phyloP scores from a whole-genome alignment of 53 echinoderm and acorn worm species.

The Mesocentrotus franciscanus region DNA sequence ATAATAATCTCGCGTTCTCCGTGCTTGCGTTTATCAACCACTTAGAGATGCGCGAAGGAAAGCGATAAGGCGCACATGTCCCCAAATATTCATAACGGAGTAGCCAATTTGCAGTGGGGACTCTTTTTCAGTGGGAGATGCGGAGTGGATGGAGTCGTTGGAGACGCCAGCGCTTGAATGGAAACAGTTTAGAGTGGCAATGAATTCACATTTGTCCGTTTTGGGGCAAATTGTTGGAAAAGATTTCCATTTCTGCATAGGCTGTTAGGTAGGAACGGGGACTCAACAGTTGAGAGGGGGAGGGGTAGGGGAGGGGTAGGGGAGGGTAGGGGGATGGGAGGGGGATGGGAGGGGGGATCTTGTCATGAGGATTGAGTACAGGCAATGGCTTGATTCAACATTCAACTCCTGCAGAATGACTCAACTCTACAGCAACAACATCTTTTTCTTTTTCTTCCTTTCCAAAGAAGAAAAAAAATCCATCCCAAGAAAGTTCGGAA shows the following conservation, averaged over 20 bases:
- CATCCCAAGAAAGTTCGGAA: too few relatives aligned
- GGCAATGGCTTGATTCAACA: background rate
- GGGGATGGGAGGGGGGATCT: background rate
- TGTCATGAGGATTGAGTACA: background rate
- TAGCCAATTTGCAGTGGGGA: constrained; percentile 36
- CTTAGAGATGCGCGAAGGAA: constrained; percentile 51
- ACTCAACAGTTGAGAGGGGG: constrained; percentile 11
- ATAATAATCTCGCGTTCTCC: constrained; percentile 54
- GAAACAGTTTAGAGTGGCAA: constrained; percentile 19
- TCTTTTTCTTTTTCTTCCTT: too few relatives aligned
- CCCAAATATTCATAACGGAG: constrained; percentile 66
- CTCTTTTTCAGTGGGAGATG: background rate
- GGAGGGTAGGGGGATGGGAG: background rate
- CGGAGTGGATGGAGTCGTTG: background rate
- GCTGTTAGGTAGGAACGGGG: background rate
- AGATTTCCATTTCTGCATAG: background rate
- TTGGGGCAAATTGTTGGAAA: background rate
- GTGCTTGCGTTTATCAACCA: constrained; percentile 54
- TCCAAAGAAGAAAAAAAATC: too few relatives aligned
- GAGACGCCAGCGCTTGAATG: constrained; percentile 4
- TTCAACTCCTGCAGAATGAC: background rate
- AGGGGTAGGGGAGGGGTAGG: too few relatives aligned
- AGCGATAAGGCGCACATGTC: constrained; percentile 56
- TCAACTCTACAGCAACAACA: background rate
- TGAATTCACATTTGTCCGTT: constrained; percentile 38